These are phyloP conservation scores for Malthinus seriepunctatus DNA, from an alignment of 2,888 invertebrate species.

Conservation along the genomic window DNA sequence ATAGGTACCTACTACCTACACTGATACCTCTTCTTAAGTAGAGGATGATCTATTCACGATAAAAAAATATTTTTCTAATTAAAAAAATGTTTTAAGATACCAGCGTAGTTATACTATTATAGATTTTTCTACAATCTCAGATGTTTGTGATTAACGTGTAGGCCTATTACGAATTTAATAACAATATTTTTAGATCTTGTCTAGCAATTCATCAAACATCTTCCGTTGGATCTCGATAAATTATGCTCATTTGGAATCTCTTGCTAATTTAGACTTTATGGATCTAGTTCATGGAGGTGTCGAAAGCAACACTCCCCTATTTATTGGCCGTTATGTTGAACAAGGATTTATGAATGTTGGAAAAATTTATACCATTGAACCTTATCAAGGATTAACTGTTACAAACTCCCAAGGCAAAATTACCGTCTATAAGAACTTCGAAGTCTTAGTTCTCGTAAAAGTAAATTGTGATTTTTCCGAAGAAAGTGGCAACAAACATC, in stretches of 20 bases:
- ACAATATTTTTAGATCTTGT: no score
- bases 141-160: no score
- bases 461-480: background rate
- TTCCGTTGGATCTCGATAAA: background rate
- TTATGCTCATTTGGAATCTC: background rate
- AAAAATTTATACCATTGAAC: slow-evolving; percentile 3
- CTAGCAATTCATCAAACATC: no score
- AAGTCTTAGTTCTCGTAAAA: background rate
- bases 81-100: no score
- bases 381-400: background rate
- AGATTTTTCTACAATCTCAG: no score
- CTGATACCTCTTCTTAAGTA: no score
- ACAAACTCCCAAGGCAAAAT: background rate
- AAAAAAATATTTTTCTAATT: no score
- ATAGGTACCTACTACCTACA: no score
- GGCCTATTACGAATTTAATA: no score
- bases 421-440: slow-evolving; percentile 3
- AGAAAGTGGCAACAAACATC: background rate
- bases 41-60: no score
- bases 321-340: background rate
- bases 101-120: no score
- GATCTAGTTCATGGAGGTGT: background rate
- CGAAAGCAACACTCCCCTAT: background rate
- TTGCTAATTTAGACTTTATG: background rate
- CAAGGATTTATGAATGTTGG: background rate